Percentiles rank a stretch among this genome's conserved stretches.
Evolutionary conservation across 2,888 invertebrate species (phyloP).

Genomic region (Heteropelma amictum): DNA sequence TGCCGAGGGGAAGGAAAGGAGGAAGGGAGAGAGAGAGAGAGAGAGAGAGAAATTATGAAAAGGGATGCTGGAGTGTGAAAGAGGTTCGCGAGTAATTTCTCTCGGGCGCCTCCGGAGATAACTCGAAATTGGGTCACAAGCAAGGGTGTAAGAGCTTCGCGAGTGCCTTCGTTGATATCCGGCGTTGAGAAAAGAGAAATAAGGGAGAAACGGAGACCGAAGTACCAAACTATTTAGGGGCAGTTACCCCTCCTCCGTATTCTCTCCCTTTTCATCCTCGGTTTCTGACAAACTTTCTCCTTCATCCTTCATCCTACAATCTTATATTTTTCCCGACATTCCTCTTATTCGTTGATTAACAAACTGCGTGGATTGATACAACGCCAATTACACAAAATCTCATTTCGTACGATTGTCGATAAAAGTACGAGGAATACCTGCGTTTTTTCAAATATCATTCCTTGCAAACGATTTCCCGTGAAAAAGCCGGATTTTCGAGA

Average conservation of each 20-base stretch:
- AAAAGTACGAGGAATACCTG: too few species aligned
- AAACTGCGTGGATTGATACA: too few species aligned
- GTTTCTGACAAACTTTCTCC: constrained; percentile 32
- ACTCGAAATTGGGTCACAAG: constrained; percentile 58
- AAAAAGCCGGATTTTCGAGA: too few species aligned
- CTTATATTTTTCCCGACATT: not conserved
- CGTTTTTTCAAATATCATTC: too few species aligned
- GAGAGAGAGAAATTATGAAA: not conserved
- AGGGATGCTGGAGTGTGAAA: not conserved
- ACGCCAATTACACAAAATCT: too few species aligned
- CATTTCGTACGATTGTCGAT: too few species aligned
- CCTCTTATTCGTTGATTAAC: not conserved
- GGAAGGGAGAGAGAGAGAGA: constrained; percentile 18
- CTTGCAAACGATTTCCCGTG: too few species aligned
- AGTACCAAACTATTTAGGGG: constrained; percentile 50
- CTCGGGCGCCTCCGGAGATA: constrained; percentile 54
- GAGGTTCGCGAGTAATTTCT: constrained; percentile 39
- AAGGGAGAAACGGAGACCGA: constrained; percentile 15
- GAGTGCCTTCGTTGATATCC: constrained; percentile 55
- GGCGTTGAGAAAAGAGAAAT: constrained; percentile 28
- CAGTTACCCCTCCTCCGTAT: constrained; percentile 40
- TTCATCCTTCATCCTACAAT: constrained; percentile 15
- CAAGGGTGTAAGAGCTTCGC: constrained; percentile 51
- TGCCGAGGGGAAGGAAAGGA: constrained; percentile 7
- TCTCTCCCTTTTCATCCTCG: not conserved